Evolutionary conservation across 2,113 vertebrate species (phyloP), one percentile per base, ranked within the genome.

Genomic region (Capreolus pygargus): DNA sequence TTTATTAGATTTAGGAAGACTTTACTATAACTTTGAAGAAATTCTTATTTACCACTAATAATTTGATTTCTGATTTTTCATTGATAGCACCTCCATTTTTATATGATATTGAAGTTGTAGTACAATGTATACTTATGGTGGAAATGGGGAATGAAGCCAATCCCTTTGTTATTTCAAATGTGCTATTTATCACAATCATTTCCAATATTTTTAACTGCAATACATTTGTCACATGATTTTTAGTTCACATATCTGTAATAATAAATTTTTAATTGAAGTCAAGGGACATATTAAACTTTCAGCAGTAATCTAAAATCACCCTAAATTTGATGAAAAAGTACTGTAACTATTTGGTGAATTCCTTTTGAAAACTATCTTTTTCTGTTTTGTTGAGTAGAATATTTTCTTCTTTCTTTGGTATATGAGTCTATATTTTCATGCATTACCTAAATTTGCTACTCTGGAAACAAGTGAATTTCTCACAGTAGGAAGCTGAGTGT

Each of bases 391-490:
- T 95, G 11, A 6, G 57, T 9, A 81, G 21, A 87, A 45, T 81
- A 85, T 61, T 50, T 57, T 54, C 6, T 2, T 21, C 50, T 98
- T 8, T 85, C 16, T 97, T 93, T 36, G 14, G 90, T 50, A 25
- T 43, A 43, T 91, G 95, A 91, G 6, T 96, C 14, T 67, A 79
- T 39, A 95, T 79, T 83, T 17, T 96, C 91, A 64, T 97, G 58
- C 30, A 96, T 96, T 96, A 45, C 39, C 57, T 98, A 95, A 94
- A 98, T 97, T 93, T 95, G 11, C 52, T 97, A 96, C 21, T 96
- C 95, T 96, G 33, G 94, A 98, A 98, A 74, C 33, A 97, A 98
- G 7, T 84, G 64, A 97, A 95, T 94, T 95, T 95, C 70, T 97
- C 79, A 89, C 95, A 97, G 89, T 81, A 60, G 90, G 93, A 94